Percentiles rank a stretch among this genome's conserved stretches.
Evolutionary conservation across 2,113 vertebrate genomes (phyloP).

Genomic region (Aegotheles bennettii): DNA sequence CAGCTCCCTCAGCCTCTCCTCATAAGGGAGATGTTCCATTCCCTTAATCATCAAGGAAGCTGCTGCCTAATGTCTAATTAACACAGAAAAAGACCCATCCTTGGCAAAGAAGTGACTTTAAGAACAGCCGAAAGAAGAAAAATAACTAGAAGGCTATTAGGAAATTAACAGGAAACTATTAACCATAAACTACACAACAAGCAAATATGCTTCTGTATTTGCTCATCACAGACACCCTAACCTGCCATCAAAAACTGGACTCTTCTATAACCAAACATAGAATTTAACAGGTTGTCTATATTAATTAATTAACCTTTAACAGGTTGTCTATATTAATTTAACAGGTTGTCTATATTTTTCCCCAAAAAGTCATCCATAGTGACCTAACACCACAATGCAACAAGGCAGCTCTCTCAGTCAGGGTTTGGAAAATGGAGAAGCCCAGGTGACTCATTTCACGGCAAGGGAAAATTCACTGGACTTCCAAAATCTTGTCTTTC

Average conservation of each 20-base stretch:
- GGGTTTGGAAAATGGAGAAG: background rate
- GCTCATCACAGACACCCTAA: background rate
- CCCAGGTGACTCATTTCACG: background rate
- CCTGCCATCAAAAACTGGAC: background rate
- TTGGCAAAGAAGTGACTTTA: background rate
- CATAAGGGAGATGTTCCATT: too few relatives aligned
- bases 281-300: background rate
- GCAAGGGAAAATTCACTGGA: background rate
- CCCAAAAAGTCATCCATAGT: background rate
- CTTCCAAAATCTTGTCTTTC: background rate
- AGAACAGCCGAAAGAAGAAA: background rate
- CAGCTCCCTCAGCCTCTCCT: too few relatives aligned
- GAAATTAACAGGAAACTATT: background rate
- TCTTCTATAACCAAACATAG: background rate
- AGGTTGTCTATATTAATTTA: background rate
- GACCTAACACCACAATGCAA: background rate
- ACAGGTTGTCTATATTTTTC: background rate
- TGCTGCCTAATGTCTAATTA: background rate
- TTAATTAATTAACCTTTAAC: too few relatives aligned
- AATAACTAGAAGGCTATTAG: background rate
- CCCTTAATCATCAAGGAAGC: too few relatives aligned
- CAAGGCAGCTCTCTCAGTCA: background rate
- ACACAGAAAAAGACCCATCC: background rate
- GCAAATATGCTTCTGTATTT: background rate
- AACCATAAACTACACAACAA: background rate